These are phyloP conservation scores for Lophura swinhoii DNA, from an alignment of 2,797 vertebrate genomes.

Conservation along the genomic window DNA sequence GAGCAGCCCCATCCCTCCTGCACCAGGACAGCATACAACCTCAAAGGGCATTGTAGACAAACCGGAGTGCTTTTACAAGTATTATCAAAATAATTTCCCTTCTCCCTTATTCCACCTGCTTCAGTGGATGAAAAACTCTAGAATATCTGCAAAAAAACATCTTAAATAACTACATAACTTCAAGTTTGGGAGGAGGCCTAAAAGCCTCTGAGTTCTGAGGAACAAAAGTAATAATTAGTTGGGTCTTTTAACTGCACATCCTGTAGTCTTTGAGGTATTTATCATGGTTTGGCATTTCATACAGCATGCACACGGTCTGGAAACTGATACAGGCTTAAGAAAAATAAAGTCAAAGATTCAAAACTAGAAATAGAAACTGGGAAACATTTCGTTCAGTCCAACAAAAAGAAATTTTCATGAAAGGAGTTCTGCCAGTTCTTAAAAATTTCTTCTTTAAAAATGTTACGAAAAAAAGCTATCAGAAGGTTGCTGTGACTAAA, in stretches of 20 bases:
- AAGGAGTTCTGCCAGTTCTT: not conserved
- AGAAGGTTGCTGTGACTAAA: not conserved
- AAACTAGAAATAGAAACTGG: not conserved
- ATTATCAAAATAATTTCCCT: not conserved
- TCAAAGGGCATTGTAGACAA: not conserved
- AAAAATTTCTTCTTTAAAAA: not conserved
- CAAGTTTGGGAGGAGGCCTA: not conserved
- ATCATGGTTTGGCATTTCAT: not conserved
- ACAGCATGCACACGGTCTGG: rapidly evolving
- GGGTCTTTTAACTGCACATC: not conserved
- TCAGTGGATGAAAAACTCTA: not conserved
- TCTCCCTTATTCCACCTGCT: not conserved
- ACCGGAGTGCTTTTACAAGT: not conserved
- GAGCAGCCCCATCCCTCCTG: not conserved
- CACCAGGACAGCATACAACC: not conserved
- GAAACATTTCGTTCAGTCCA: not conserved
- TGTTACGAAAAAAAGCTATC: not conserved
- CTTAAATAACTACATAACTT: not conserved
- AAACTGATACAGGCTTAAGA: not conserved
- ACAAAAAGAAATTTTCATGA: not conserved
- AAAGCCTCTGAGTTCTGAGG: not conserved
- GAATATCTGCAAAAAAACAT: not conserved
- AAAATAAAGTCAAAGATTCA: not conserved
- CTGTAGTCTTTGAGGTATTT: not conserved
- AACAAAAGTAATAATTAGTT: not conserved